These are phyloP conservation scores for Harmothoe impar DNA, from an alignment of 2,888 invertebrate species.

Conservation along the genomic window DNA sequence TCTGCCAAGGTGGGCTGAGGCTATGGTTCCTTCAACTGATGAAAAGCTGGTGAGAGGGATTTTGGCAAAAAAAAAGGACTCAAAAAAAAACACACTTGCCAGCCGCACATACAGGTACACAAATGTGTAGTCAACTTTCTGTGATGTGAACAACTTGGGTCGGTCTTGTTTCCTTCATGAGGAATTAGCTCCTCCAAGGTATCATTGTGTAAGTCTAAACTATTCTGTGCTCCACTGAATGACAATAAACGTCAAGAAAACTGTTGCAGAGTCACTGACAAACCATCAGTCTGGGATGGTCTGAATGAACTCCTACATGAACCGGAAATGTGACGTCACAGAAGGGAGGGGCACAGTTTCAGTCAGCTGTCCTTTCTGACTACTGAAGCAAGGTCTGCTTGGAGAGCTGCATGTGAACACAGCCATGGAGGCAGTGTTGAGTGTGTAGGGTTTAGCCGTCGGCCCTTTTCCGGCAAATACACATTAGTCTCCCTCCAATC, in stretches of 20 bases:
- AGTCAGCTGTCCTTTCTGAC: too few relatives aligned
- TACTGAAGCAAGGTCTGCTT: neutral
- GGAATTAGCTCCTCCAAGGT: too few relatives aligned
- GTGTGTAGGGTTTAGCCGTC: neutral
- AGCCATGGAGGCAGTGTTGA: conserved; percentile 29
- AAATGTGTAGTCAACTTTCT: too few relatives aligned
- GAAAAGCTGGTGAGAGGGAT: too few relatives aligned
- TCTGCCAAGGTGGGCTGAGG: too few relatives aligned
- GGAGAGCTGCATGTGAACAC: conserved; percentile 25
- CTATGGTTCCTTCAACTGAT: too few relatives aligned
- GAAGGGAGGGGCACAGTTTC: conserved; percentile 25
- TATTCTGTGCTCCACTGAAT: neutral
- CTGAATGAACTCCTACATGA: conserved; percentile 64
- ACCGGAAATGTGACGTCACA: conserved; percentile 64
- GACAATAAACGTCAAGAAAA: conserved; percentile 52
- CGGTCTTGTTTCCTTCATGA: conserved; percentile 85
- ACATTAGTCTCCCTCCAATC: neutral
- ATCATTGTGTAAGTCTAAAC: conserved; percentile 70
- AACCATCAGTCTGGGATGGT: conserved; percentile 53
- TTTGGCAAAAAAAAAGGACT: too few relatives aligned
- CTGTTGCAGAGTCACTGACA: conserved; percentile 49
- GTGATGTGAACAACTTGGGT: too few relatives aligned
- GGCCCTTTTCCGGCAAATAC: conserved; percentile 33
- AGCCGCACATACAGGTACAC: too few relatives aligned
- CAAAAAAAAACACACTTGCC: too few relatives aligned